phyloP scores from a whole-genome alignment of 1,140 invertebrate species.

The Anastrepha obliqua region DNA sequence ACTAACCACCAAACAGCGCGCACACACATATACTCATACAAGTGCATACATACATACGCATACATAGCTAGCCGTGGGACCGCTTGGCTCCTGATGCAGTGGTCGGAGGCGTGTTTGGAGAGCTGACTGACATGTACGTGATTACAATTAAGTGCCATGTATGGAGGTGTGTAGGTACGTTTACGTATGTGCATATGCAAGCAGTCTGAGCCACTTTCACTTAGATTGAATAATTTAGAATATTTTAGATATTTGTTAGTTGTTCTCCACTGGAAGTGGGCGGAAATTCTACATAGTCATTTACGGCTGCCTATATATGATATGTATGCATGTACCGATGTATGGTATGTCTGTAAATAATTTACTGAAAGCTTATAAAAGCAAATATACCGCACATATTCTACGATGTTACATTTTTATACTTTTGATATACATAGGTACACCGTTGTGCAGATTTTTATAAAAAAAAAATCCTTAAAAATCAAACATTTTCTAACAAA shows the following conservation, averaged over 20 bases:
- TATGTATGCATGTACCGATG: no score
- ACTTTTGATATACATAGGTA: no score
- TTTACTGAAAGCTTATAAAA: no score
- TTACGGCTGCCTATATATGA: no score
- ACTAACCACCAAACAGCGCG: constrained; percentile 6
- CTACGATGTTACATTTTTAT: no score
- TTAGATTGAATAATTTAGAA: constrained; percentile 33
- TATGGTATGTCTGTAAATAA: no score
- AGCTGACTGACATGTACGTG: constrained; percentile 7
- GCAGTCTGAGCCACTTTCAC: constrained; percentile 1
- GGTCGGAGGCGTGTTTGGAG: neutral
- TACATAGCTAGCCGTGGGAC: neutral
- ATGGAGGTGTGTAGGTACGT: neutral
- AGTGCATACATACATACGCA: neutral
- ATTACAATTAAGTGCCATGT: constrained; percentile 50
- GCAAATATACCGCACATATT: no score
- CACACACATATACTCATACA: neutral
- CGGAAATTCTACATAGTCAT: no score
- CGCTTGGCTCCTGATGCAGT: neutral
- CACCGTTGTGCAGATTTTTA: no score
- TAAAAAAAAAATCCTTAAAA: no score
- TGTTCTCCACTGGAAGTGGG: neutral
- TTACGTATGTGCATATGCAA: neutral
- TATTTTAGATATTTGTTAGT: neutral
- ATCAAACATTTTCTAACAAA: no score